These are phyloP conservation scores for Henicopernis longicauda DNA, from an alignment of 2,113 vertebrate genomes.

Conservation along the genomic window DNA sequence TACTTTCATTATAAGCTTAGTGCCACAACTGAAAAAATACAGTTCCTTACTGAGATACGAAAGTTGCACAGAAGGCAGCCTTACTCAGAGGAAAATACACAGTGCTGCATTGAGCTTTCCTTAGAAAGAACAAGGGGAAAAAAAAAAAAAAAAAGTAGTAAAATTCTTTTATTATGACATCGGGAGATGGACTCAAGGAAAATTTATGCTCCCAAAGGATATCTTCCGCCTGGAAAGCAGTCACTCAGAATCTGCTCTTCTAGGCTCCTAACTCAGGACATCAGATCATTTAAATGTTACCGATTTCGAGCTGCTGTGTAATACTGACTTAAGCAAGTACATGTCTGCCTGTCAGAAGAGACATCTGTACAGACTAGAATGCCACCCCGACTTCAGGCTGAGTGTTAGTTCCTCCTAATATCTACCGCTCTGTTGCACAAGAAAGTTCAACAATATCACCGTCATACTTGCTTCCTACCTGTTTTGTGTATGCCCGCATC, in stretches of 20 bases:
- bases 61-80: neutral
- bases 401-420: neutral
- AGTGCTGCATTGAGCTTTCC: neutral
- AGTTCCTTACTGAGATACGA: neutral
- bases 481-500: neutral
- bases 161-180: neutral
- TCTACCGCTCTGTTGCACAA: neutral
- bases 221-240: neutral
- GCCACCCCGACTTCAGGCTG: neutral
- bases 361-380: neutral
- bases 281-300: neutral
- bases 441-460: neutral
- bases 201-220: neutral
- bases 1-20: neutral
- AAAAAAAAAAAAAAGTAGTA: no score
- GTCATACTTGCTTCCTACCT: neutral
- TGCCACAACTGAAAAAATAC: neutral
- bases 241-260: neutral
- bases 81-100: neutral
- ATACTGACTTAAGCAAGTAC: neutral
- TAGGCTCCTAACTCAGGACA: neutral
- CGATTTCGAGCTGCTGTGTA: neutral
- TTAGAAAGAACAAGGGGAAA: neutral
- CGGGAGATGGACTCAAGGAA: neutral
- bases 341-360: neutral